These are phyloP conservation scores for Syrphus vitripennis DNA, from an alignment of 2,888 invertebrate genomes.

Conservation along the genomic window DNA sequence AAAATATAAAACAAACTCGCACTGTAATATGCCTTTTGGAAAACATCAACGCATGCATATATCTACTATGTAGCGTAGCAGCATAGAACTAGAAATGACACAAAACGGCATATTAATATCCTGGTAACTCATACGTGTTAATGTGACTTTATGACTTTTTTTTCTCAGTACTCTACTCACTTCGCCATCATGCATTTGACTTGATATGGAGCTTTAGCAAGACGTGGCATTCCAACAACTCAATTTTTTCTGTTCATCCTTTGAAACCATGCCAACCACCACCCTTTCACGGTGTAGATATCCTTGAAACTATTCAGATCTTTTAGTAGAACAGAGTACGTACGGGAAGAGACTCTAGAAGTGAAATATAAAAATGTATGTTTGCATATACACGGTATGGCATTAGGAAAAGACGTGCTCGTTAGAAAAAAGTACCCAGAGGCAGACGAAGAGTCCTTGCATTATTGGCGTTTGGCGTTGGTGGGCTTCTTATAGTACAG, in stretches of 20 bases:
- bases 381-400: slow-evolving; percentile 60
- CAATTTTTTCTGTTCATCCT: slow-evolving; percentile 47
- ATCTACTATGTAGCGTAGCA: slow-evolving; percentile 20
- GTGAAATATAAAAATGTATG: slow-evolving; percentile 63
- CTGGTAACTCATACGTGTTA: slow-evolving; percentile 74
- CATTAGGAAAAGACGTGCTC: slow-evolving; percentile 59
- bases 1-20: slow-evolving; percentile 11
- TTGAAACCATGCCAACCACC: slow-evolving; percentile 11
- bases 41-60: slow-evolving; percentile 61
- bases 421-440: slow-evolving; percentile 11
- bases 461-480: slow-evolving; percentile 3
- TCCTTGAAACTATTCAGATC: slow-evolving; percentile 58
- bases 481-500: not conserved
- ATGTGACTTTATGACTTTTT: slow-evolving; percentile 74
- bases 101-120: slow-evolving; percentile 69
- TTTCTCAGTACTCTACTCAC: not conserved
- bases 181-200: not conserved
- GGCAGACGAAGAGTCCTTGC: slow-evolving; percentile 24
- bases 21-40: slow-evolving; percentile 42
- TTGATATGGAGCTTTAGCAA: slow-evolving; percentile 29
- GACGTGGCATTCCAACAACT: slow-evolving; percentile 66
- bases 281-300: slow-evolving; percentile 21
- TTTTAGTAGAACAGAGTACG: not conserved
- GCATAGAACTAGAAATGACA: slow-evolving; percentile 31
- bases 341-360: not conserved